phyloP scores from a whole-genome alignment of 2,113 vertebrate genomes.

The Pseudolaguvia tuberculata region DNA sequence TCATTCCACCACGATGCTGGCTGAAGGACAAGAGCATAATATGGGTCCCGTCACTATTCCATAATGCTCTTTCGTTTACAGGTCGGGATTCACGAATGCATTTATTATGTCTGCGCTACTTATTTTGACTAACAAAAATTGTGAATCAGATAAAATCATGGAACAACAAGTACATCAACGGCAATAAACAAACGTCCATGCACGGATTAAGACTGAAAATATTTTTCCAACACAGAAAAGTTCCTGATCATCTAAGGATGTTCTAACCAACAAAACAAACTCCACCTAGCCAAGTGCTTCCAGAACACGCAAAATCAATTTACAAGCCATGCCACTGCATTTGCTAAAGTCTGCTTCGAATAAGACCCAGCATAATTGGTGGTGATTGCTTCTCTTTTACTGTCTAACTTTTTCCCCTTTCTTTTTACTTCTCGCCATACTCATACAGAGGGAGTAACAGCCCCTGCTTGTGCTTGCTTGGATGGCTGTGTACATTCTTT shows the following conservation, averaged over 20 bases:
- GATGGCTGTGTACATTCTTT: slow-evolving; percentile 63
- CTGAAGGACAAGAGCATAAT: neutral
- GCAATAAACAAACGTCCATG: neutral
- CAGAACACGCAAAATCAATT: slow-evolving; percentile 1
- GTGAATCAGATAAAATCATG: slow-evolving; percentile 13
- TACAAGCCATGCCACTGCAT: slow-evolving; percentile 20
- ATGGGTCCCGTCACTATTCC: neutral
- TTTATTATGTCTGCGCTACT: neutral
- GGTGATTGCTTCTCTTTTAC: slow-evolving; percentile 13
- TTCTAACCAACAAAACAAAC: slow-evolving; percentile 14
- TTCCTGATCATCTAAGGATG: neutral
- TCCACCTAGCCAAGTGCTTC: slow-evolving; percentile 2
- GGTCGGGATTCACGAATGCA: neutral
- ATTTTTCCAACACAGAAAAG: neutral
- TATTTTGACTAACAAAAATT: slow-evolving; percentile 1
- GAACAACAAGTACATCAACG: neutral
- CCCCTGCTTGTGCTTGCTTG: slow-evolving; percentile 48
- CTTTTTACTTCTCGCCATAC: slow-evolving; percentile 25
- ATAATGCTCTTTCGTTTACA: neutral
- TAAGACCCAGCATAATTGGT: slow-evolving; percentile 38
- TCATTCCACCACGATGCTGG: slow-evolving; percentile 9
- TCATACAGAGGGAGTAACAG: slow-evolving; percentile 36
- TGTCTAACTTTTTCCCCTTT: slow-evolving; percentile 25
- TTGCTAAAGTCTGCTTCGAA: slow-evolving; percentile 39
- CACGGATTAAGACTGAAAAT: neutral